Evolutionary conservation across 2,888 invertebrate species (phyloP), one percentile per base, ranked within the genome.

Genomic region (Resseliella maxima): DNA sequence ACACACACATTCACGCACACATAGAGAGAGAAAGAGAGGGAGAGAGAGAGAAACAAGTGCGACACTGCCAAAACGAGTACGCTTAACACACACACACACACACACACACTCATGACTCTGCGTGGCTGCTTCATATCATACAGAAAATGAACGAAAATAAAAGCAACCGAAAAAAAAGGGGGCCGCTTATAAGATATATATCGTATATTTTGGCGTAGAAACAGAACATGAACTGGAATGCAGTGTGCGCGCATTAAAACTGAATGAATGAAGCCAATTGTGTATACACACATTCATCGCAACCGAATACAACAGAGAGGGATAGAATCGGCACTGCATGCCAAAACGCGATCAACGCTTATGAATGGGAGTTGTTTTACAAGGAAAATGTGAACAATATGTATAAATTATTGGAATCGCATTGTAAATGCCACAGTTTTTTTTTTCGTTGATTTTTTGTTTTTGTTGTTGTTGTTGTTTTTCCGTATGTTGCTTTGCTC

Each of bases 191-290:
- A 83, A 83, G 10, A 83, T 72, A 72, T 36, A 83, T 83, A 83
- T 83, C 36, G 83, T 83, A 83, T 83, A 38, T 83, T 83, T 72
- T 83, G 83, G 38, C 83, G 83, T 83, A 38, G 83, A n/a, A 83
- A 83, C 38, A 6, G 83, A 83, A 36, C 81, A 81, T 81, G 81
- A 36, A 83, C 83, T 83, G 36, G 83, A 38, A 83, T 83, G 83
- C 83, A 83, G 38, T 83, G 83, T n/a, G n/a, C n/a, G n/a, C 83
- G 83, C 83, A 38, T 83, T 83, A 24, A 83, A 83, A 38, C 83
- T 83, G 83, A 83, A 83, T 83, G 83, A 83, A 83, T 83, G 83
- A 38, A 36, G 36, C 36, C 83, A 38, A 83, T 83, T 38, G 83
- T n/a, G n/a, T 38, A 38, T 83, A 83, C 24, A 83, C 83, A 38